Conservation (phyloP, 2,797 vertebrate species). For the Mallotus villosus region DNA sequence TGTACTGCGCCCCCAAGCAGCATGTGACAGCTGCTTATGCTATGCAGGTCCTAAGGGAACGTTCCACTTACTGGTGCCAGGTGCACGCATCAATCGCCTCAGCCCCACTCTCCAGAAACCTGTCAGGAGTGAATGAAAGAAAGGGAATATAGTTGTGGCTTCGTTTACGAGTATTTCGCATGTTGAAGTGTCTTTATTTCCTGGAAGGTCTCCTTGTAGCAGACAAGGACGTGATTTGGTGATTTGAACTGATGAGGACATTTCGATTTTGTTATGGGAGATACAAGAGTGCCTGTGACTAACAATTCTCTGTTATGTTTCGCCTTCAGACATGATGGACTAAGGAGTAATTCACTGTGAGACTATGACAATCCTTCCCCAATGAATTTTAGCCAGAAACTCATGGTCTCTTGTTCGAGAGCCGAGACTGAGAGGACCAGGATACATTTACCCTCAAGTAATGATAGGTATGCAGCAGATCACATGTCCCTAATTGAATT, state of each 20-base stretch:
- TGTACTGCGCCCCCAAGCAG: background rate
- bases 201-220: background rate
- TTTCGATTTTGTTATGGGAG: background rate
- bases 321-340: background rate
- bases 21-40: background rate
- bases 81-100: slow-evolving; percentile 83
- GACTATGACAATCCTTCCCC: no score
- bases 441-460: background rate
- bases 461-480: slow-evolving; percentile 19
- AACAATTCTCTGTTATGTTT: background rate
- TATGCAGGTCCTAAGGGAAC: background rate
- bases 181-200: no score
- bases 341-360: background rate
- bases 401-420: background rate
- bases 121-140: slow-evolving; percentile 42
- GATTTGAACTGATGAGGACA: background rate
- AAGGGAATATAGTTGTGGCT: no score
- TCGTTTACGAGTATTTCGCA: no score
- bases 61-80: slow-evolving; percentile 92
- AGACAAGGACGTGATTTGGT: background rate
- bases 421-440: background rate
- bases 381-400: background rate
- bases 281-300: background rate
- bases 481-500: slow-evolving; percentile 14
- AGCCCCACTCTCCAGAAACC: slow-evolving; percentile 84